Evolutionary conservation across 1,140 invertebrate genomes (phyloP).

Genomic region (Zaprionus nigranus): DNA sequence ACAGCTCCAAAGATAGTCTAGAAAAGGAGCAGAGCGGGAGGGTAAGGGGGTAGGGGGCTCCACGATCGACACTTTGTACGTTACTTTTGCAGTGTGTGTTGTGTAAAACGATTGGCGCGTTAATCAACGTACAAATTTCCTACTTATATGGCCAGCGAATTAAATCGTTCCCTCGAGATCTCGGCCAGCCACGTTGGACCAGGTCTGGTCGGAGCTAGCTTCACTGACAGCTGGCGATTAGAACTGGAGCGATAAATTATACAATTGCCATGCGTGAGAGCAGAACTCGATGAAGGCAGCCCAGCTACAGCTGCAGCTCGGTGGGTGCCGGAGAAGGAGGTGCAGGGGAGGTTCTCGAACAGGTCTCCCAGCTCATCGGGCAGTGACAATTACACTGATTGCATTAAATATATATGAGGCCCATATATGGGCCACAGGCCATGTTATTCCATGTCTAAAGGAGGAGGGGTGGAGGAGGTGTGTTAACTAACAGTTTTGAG

Average conservation of each 20-base stretch:
- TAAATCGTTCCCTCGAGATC: constrained; percentile 81
- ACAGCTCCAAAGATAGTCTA: constrained; percentile 36
- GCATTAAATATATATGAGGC: constrained; percentile 77
- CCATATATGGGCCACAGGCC: constrained; percentile 64
- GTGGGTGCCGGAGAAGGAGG: background rate
- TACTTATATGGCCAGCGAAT: constrained; percentile 80
- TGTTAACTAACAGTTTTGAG: constrained; percentile 50
- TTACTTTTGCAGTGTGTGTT: constrained; percentile 52
- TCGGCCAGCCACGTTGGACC: constrained; percentile 18
- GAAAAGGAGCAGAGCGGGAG: background rate
- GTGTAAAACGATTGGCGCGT: constrained; percentile 82
- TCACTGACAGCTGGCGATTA: constrained; percentile 77
- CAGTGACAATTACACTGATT: constrained; percentile 80
- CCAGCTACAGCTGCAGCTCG: background rate
- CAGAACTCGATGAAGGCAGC: constrained; percentile 17
- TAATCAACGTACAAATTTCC: constrained; percentile 82
- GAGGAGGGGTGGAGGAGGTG: constrained; percentile 54
- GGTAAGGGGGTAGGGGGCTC: constrained; percentile 13
- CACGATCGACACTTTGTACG: constrained; percentile 76
- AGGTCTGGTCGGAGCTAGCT: constrained; percentile 38
- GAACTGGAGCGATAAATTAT: constrained; percentile 82
- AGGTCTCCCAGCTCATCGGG: constrained; percentile 62
- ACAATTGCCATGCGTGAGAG: constrained; percentile 80
- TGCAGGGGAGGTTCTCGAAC: constrained; percentile 3
- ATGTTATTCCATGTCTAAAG: constrained; percentile 6